Base-by-base conservation (phyloP, 2,888 invertebrate genomes). In the Phlogophora meticulosa region DNA sequence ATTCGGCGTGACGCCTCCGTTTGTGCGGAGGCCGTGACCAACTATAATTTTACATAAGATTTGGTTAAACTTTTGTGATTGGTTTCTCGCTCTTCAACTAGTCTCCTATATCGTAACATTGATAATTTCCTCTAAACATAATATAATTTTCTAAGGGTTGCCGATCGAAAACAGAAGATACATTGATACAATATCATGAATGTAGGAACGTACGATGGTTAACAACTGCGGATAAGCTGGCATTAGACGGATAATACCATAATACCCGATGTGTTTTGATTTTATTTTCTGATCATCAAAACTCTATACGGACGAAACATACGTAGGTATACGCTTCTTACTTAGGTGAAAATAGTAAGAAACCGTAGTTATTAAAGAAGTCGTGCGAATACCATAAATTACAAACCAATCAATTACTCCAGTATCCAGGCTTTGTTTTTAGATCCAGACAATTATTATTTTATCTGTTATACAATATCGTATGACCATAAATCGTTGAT, bases 401-500 rank as follows among this genome's bases (percentile, higher is more conserved):
- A n/a, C n/a, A 53, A 63, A 57, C 63, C 76, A 78, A 78, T 78
- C 58, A 62, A 75, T 74, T 74, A 68, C 53, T 22, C 36, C 53
- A 51, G 73, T 60, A 68, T 34, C 40, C 43, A 48, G 57, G 62
- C 62, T 69, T 70, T 80, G 69, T 78, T 85, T 86, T 82, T 85
- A 85, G 83, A 85, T 85, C 82, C 80, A 83, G 80, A 82, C 88
- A 93, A 93, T 94, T 93, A 94, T 93, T 93, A 92, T 93, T 94
- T 92, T 94, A 94, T 94, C 89, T 91, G 81, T 83, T 86, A 89
- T 85, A 91, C 92, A 91, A 91, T 93, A 90, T 90, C 88, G 88
- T 87, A 91, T 88, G 88, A 91, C 82, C 90, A 94, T 95, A 95
- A 94, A 95, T 95, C 92, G 86, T 89, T 58, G 83, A 90, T 92